Base-by-base conservation (phyloP, 2,797 vertebrate genomes). In the Austrolebias charrua region DNA sequence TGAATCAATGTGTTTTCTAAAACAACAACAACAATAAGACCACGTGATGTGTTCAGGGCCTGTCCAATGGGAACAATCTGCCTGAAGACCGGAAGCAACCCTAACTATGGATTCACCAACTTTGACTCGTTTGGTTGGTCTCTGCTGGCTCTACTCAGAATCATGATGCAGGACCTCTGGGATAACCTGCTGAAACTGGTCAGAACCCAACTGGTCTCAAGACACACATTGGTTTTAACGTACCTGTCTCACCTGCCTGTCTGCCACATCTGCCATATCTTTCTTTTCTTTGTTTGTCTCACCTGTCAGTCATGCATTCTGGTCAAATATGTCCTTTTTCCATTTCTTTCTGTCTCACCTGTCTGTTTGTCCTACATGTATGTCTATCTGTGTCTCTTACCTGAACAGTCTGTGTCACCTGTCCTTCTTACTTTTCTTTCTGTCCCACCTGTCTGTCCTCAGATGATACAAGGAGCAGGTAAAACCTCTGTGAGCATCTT, bases 111-210 rank as follows among this genome's bases (percentile, higher is more conserved):
- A 61, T 96, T 93, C 88, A 98, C 94, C 70, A 96, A 84, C 80
- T 98, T 92, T 0, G 96, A 98, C 85, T 91, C 81, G 11, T 96
- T 98, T 71, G 94, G 93, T 55, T 96, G 94, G 94, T 95, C 96
- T 56, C 95, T 96, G 79, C 93, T 98, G 49, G 54, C 93, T 4
- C 82, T 95, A 47, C 93, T 96, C 83, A 92, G 95, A 61, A 91
- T 98, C 46, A 92, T 96, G 94, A 96, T 93, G 0, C 93, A 94
- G 68, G 95, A 96, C 83, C 94, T 58, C 65, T 96, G 94, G 94
- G 96, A 97, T 52, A 90, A 95, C 72, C 93, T 98, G 69, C 90
- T 96, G 79, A 92, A 92, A 56, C 71, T 94, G 93, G 95, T 96
- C 80, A 64, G 72, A 70, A 42, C 12, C 38, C 12, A 12, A 35